These are phyloP conservation scores for Leucoraja ocellata DNA, from an alignment of 2,797 vertebrate species.

Conservation along the genomic window DNA sequence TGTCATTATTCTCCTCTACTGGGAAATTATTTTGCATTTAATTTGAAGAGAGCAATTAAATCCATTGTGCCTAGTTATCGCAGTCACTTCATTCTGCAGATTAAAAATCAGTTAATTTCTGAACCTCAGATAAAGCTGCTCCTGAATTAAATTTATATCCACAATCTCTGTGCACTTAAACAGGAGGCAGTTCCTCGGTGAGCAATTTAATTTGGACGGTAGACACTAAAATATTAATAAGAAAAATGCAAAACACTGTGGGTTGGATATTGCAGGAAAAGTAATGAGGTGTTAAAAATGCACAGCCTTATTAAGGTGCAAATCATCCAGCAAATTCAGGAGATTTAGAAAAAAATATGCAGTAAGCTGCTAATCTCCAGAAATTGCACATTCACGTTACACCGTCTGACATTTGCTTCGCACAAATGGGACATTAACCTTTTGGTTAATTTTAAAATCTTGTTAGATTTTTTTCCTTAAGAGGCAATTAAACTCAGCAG, in stretches of 20 bases:
- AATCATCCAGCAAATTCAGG: neutral
- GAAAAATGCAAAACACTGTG: neutral
- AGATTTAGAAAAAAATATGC: neutral
- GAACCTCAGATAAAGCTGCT: neutral
- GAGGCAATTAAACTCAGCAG: neutral
- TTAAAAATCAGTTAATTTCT: neutral
- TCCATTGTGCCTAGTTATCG: neutral
- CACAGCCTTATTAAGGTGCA: neutral
- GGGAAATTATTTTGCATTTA: slow-evolving; percentile 24
- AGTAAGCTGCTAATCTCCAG: neutral
- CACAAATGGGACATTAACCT: neutral
- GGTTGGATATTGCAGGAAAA: neutral
- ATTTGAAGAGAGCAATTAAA: slow-evolving; percentile 25
- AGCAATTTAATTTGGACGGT: neutral
- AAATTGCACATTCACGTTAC: neutral
- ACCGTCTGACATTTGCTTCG: neutral
- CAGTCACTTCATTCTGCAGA: neutral
- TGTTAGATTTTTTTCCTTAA: neutral
- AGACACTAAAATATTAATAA: slow-evolving; percentile 1
- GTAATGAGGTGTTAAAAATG: neutral
- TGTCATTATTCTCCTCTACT: slow-evolving; percentile 7
- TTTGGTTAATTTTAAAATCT: neutral
- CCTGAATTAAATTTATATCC: neutral
- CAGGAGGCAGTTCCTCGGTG: neutral
- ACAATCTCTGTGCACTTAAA: neutral